Evolutionary conservation across 1,140 invertebrate genomes (phyloP).

Genomic region (Schlechtendalia chinensis): DNA sequence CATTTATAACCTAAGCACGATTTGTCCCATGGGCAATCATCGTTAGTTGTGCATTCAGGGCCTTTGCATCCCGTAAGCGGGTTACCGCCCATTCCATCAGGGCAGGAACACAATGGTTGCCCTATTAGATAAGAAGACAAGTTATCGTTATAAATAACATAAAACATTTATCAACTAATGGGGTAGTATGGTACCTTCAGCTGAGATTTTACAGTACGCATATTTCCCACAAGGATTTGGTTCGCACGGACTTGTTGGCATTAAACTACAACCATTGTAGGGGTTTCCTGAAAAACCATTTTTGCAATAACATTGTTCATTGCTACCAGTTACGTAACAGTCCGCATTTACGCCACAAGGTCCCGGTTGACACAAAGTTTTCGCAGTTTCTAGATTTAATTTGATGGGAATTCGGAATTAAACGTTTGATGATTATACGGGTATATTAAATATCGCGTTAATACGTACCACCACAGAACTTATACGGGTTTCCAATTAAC

Average conservation of each 20-base stretch:
- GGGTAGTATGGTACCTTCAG: slow-evolving; percentile 56
- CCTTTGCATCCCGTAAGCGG: slow-evolving; percentile 73
- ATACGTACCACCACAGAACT: slow-evolving; percentile 63
- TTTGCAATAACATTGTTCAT: slow-evolving; percentile 74
- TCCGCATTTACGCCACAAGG: slow-evolving; percentile 75
- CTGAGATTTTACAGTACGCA: slow-evolving; percentile 68
- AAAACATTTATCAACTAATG: too few relatives aligned
- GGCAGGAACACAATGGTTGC: slow-evolving; percentile 72
- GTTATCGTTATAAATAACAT: not conserved
- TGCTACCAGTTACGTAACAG: slow-evolving; percentile 73
- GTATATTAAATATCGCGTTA: not conserved
- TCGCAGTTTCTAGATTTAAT: slow-evolving; percentile 54
- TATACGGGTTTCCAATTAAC: slow-evolving; percentile 75
- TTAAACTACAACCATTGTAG: slow-evolving; percentile 67
- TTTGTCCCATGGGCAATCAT: slow-evolving; percentile 68
- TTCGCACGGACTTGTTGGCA: slow-evolving; percentile 65
- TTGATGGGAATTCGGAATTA: slow-evolving; percentile 31
- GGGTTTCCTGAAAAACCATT: slow-evolving; percentile 73
- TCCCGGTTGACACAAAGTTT: slow-evolving; percentile 70
- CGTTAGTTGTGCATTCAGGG: slow-evolving; percentile 73
- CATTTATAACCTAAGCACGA: slow-evolving; percentile 77
- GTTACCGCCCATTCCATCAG: slow-evolving; percentile 73
- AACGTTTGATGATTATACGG: not conserved
- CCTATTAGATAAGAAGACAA: slow-evolving; percentile 54
- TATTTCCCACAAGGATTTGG: slow-evolving; percentile 78